A percentile compares a stretch with the other conserved stretches of the same genome.
Evolutionary conservation across 2,113 vertebrate genomes (phyloP).

Genomic region (Anoplopoma fimbria): DNA sequence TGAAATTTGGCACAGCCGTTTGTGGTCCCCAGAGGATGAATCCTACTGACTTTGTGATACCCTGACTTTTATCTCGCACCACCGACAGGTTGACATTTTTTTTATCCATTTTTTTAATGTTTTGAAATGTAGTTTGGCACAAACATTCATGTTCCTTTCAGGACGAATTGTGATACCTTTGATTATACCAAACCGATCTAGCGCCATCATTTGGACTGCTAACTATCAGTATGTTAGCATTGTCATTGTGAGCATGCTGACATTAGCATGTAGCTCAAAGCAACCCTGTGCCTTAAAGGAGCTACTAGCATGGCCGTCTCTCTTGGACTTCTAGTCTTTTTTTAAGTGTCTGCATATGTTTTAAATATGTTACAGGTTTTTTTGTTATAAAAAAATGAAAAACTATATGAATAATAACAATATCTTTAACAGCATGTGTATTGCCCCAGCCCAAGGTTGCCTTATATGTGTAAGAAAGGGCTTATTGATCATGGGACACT

Average conservation of each 20-base stretch:
- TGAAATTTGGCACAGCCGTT: not conserved
- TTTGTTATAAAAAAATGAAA: no score
- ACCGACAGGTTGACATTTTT: not conserved
- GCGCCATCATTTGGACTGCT: not conserved
- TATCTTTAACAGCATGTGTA: not conserved
- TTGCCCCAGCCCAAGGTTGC: not conserved
- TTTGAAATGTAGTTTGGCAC: not conserved
- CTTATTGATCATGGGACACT: slow-evolving; percentile 8
- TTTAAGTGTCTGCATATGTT: not conserved
- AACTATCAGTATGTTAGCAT: not conserved
- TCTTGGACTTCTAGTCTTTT: not conserved
- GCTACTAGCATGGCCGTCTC: not conserved
- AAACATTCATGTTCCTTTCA: not conserved
- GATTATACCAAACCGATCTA: not conserved
- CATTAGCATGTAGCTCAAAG: not conserved
- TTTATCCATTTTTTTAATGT: not conserved
- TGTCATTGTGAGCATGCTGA: not conserved
- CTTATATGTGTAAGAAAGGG: not conserved
- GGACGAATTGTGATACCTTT: not conserved
- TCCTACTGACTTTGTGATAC: not conserved
- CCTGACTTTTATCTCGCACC: not conserved
- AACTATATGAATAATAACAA: not conserved
- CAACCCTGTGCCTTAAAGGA: not conserved
- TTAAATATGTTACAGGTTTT: not conserved
- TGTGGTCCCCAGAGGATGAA: not conserved